Evolutionary conservation across 1,140 invertebrate genomes (phyloP).

Genomic region (Nymphalis io): DNA sequence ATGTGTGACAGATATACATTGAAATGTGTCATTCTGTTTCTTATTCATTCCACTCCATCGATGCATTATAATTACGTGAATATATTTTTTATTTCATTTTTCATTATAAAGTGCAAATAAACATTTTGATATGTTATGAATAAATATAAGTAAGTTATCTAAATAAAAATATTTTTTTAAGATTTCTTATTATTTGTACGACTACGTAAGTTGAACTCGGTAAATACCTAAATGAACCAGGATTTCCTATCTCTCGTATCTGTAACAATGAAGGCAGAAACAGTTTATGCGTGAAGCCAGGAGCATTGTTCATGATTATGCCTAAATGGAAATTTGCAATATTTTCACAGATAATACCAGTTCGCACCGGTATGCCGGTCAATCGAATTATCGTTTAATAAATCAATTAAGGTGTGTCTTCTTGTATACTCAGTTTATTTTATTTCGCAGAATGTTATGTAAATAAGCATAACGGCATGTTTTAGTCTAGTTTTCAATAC

Average conservation of each 20-base stretch:
- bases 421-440: background rate
- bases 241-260: conserved; percentile 55
- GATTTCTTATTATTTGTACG: conserved; percentile 20
- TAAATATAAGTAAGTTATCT: too few relatives aligned
- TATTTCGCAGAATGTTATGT: background rate
- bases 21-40: too few relatives aligned
- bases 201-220: conserved; percentile 47
- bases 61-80: too few relatives aligned
- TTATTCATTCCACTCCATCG: too few relatives aligned
- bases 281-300: conserved; percentile 31
- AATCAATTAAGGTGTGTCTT: background rate
- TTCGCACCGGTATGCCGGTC: background rate
- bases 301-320: conserved; percentile 26
- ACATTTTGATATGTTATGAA: too few relatives aligned
- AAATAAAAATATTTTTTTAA: too few relatives aligned
- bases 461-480: background rate
- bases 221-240: conserved; percentile 58
- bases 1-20: too few relatives aligned
- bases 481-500: conserved; percentile 40
- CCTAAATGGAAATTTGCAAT: background rate
- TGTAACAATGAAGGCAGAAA: conserved; percentile 27
- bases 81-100: too few relatives aligned
- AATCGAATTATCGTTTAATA: background rate
- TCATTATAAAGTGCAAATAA: too few relatives aligned
- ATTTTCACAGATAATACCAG: background rate